A percentile compares a stretch with the other conserved stretches of the same genome.
These are phyloP conservation scores for Cryptosula pallasiana DNA, from an alignment of 2,888 invertebrate genomes.

Conservation along the genomic window DNA sequence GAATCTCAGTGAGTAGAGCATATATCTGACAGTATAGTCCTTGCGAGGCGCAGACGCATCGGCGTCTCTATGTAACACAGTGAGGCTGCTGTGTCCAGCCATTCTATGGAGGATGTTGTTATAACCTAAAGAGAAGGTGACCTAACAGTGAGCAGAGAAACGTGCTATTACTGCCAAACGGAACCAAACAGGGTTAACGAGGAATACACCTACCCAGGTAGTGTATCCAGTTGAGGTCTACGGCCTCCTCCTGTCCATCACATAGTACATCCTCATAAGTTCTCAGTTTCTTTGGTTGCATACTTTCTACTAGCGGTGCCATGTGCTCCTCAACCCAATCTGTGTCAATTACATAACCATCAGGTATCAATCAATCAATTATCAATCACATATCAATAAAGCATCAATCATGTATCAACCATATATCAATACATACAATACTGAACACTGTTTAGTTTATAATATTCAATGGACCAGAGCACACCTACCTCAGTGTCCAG, in stretches of 20 bases:
- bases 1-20: background rate
- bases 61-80: conserved; percentile 28
- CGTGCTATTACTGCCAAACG: background rate
- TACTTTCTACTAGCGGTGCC: conserved; percentile 45
- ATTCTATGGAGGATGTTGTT: conserved; percentile 46
- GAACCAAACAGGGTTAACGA: background rate
- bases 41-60: conserved; percentile 11
- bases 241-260: conserved; percentile 36
- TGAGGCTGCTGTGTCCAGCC: conserved; percentile 30
- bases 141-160: too few species aligned
- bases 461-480: too few species aligned
- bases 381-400: too few species aligned
- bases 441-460: too few species aligned
- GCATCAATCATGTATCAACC: too few species aligned
- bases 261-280: conserved; percentile 46
- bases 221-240: conserved; percentile 46
- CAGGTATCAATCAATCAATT: too few species aligned
- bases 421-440: too few species aligned
- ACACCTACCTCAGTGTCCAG: conserved; percentile 44
- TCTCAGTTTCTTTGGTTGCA: conserved; percentile 42
- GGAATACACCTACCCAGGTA: conserved; percentile 38
- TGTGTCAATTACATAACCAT: conserved; percentile 30
- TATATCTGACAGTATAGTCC: background rate
- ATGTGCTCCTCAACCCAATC: conserved; percentile 51
- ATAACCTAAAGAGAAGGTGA: conserved; percentile 45